A percentile compares a stretch with the other conserved stretches of the same genome.
phyloP scores from a whole-genome alignment of 1,140 invertebrate species.

The Manduca sexta region DNA sequence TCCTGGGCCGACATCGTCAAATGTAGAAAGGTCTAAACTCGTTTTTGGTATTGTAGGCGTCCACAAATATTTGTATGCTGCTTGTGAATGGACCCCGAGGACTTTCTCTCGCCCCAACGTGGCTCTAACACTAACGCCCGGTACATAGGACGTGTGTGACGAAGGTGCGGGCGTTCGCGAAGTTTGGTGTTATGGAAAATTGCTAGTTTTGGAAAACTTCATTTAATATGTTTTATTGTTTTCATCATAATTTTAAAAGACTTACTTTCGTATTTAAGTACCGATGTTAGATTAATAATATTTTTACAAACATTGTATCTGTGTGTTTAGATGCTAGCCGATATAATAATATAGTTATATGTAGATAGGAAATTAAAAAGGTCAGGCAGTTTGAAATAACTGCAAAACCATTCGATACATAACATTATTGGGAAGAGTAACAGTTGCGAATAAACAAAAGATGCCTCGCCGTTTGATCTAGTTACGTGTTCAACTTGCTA shows the following conservation, averaged over 20 bases:
- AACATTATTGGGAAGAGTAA: too few species aligned
- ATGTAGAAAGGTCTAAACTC: slow-evolving; percentile 62
- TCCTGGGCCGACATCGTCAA: slow-evolving; percentile 21
- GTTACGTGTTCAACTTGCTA: too few species aligned
- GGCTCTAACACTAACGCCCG: slow-evolving; percentile 42
- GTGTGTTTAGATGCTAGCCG: too few species aligned
- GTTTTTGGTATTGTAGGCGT: slow-evolving; percentile 63
- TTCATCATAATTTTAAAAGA: background rate
- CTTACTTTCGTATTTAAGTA: too few species aligned
- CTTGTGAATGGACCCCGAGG: slow-evolving; percentile 64
- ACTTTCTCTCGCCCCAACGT: slow-evolving; percentile 56
- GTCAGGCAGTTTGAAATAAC: too few species aligned
- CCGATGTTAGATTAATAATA: too few species aligned
- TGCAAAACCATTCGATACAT: too few species aligned
- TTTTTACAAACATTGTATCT: too few species aligned
- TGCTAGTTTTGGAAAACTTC: background rate
- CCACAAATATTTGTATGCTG: slow-evolving; percentile 70
- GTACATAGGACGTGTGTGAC: slow-evolving; percentile 18
- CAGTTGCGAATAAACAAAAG: too few species aligned
- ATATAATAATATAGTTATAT: too few species aligned
- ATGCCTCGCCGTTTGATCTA: too few species aligned
- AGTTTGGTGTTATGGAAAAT: background rate
- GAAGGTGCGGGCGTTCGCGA: background rate
- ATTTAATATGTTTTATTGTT: background rate
- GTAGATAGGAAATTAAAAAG: too few species aligned